phyloP scores from a whole-genome alignment of 2,888 invertebrate genomes.

The Clivina fossor region DNA sequence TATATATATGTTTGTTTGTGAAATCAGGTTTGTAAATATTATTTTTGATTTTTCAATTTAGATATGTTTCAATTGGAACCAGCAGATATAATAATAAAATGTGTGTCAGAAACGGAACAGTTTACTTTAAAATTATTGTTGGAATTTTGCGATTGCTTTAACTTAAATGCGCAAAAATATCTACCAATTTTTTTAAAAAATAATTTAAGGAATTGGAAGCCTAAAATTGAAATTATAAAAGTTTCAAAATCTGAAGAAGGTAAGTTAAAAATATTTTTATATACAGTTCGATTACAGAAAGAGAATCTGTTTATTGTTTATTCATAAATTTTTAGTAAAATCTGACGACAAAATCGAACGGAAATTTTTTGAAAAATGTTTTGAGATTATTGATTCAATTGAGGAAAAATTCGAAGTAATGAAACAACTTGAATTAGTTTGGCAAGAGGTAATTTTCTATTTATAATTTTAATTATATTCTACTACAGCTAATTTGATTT shows the following conservation, averaged over 20 bases:
- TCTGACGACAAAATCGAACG: conserved; percentile 41
- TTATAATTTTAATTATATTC: conserved; percentile 15
- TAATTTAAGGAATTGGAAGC: conserved; percentile 53
- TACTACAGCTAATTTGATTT: conserved; percentile 36
- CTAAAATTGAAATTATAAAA: conserved; percentile 46
- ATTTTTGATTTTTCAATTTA: conserved; percentile 7
- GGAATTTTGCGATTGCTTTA: conserved; percentile 54
- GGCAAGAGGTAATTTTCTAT: conserved; percentile 42
- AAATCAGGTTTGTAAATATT: too few species aligned
- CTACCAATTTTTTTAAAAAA: conserved; percentile 50
- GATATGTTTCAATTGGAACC: conserved; percentile 14
- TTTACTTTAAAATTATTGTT: conserved; percentile 47
- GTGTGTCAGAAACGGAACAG: conserved; percentile 14
- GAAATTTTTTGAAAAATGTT: conserved; percentile 48
- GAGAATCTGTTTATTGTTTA: background rate
- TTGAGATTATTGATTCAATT: conserved; percentile 47
- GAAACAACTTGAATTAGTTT: conserved; percentile 43
- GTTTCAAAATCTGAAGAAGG: conserved; percentile 42
- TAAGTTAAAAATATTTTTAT: conserved; percentile 4
- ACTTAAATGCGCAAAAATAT: conserved; percentile 50
- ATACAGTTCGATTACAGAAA: too few species aligned
- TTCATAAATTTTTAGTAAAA: conserved; percentile 36
- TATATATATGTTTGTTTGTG: too few species aligned
- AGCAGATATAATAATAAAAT: conserved; percentile 13
- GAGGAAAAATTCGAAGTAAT: conserved; percentile 45